These are phyloP conservation scores for Epinotia ramella DNA, from an alignment of 2,888 invertebrate genomes.

Conservation along the genomic window DNA sequence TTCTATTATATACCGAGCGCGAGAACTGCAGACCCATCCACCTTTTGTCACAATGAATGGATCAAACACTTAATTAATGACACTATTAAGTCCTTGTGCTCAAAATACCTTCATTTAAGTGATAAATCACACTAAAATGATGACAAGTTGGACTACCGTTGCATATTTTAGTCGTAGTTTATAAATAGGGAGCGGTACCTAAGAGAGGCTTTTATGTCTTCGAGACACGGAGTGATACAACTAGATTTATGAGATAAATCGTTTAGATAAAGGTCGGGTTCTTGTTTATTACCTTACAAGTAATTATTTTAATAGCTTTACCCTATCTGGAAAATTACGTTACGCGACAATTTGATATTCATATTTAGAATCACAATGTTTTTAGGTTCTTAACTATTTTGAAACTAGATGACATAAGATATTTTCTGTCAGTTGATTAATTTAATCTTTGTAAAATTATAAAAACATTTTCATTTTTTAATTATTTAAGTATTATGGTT, in stretches of 20 bases:
- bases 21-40: neutral
- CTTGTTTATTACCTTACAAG: slow-evolving; percentile 44
- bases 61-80: slow-evolving; percentile 1
- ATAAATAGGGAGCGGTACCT: slow-evolving; percentile 51
- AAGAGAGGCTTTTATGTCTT: slow-evolving; percentile 32
- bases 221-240: slow-evolving; percentile 48
- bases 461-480: no score
- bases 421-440: neutral
- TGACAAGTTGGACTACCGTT: slow-evolving; percentile 18
- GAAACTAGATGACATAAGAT: neutral
- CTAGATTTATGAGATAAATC: slow-evolving; percentile 49
- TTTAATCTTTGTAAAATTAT: neutral
- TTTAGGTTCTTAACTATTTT: neutral
- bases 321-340: slow-evolving; percentile 1
- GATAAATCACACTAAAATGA: slow-evolving; percentile 1
- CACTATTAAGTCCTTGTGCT: slow-evolving; percentile 4
- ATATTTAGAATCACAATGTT: neutral
- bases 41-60: neutral
- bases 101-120: neutral
- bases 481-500: no score
- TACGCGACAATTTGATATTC: neutral
- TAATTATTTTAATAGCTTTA: slow-evolving; percentile 32
- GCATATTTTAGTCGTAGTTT: slow-evolving; percentile 37
- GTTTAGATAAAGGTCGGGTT: slow-evolving; percentile 44
- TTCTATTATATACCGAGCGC: neutral